A percentile compares a stretch with the other conserved stretches of the same genome.
phyloP scores from a whole-genome alignment of 2,113 vertebrate species.

The Sinocyclocheilus rhinocerous region DNA sequence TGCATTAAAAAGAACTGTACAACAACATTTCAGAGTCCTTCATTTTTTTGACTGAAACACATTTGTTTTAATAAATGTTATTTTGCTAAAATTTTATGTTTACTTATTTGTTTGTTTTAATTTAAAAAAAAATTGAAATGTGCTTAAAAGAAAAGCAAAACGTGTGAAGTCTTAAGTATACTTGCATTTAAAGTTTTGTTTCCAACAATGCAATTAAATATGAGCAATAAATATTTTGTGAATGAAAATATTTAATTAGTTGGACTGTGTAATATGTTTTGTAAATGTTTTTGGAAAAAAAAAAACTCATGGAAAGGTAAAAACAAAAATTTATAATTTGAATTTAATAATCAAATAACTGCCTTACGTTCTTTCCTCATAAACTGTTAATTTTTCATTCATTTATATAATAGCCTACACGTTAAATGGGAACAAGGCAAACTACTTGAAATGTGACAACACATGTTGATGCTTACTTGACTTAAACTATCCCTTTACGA shows the following conservation, averaged over 20 bases:
- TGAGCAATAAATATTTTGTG: neutral
- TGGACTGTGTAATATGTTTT: neutral
- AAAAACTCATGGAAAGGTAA: neutral
- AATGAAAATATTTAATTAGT: neutral
- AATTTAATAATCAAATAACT: neutral
- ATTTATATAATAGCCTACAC: neutral
- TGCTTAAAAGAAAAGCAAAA: neutral
- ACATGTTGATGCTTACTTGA: neutral
- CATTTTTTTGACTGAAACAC: neutral
- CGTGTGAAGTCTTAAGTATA: neutral
- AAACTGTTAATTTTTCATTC: neutral
- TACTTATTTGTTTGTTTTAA: neutral
- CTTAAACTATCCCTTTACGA: neutral
- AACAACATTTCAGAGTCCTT: neutral
- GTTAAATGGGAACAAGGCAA: neutral
- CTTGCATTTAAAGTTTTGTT: neutral
- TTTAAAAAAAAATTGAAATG: neutral
- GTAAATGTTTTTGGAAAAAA: too few relatives aligned
- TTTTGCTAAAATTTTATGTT: neutral
- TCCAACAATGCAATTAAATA: neutral
- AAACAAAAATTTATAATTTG: neutral
- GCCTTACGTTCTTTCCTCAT: too few relatives aligned
- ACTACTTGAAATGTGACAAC: neutral
- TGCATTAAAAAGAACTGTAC: neutral
- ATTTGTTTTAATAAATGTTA: neutral